Conservation (phyloP, 2,113 vertebrate species). For the Dipodomys stephensi region DNA sequence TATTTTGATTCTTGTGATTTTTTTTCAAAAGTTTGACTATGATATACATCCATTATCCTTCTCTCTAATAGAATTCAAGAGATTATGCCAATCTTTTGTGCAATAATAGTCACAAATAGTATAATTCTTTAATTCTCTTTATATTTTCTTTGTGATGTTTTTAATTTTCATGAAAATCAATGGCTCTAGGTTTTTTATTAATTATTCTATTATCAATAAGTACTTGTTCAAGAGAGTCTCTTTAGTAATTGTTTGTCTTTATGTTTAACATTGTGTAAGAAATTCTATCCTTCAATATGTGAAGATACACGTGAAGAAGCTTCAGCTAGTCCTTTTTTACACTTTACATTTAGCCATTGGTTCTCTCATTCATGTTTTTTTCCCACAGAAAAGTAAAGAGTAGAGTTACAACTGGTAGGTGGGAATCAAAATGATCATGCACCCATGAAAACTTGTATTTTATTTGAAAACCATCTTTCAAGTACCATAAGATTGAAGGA, state of each 20-base stretch:
- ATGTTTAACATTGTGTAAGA: not conserved
- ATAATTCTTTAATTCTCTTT: not conserved
- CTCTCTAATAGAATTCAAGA: not conserved
- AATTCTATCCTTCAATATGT: not conserved
- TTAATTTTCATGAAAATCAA: slow-evolving; percentile 18
- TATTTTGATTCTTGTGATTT: slow-evolving; percentile 1
- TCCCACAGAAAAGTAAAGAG: not conserved
- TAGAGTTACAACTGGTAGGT: not conserved
- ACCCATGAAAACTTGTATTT: not conserved
- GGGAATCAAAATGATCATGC: slow-evolving; percentile 15
- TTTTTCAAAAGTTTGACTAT: not conserved
- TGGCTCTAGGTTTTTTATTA: slow-evolving; percentile 22
- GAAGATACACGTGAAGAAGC: not conserved
- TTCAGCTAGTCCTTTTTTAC: no score
- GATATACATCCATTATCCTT: not conserved
- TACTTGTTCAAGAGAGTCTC: no score
- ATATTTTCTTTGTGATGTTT: not conserved
- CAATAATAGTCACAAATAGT: not conserved
- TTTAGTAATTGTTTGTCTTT: not conserved
- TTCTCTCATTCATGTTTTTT: slow-evolving; percentile 9
- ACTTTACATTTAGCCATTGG: slow-evolving; percentile 6
- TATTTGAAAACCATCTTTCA: not conserved
- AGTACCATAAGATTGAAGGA: not conserved
- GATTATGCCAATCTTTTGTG: not conserved
- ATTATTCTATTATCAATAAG: not conserved